Base-by-base conservation (phyloP, 2,888 invertebrate genomes). In the Siphlonurus alternatus region DNA sequence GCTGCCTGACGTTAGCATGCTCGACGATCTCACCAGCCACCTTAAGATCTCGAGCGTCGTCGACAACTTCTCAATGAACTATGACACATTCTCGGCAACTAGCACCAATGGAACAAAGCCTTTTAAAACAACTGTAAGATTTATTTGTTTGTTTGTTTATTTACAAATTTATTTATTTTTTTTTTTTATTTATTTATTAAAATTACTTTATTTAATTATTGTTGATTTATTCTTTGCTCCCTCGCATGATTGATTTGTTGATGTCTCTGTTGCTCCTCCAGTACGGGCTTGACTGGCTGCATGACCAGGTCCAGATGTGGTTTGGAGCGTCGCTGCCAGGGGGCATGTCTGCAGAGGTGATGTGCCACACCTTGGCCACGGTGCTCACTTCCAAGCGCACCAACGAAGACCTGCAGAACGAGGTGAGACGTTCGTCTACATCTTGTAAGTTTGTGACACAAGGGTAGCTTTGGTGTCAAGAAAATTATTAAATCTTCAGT, bases 321-420 rank as follows among this genome's bases (percentile, higher is more conserved):
- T 80, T 80, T 68, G 73, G 74, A 54, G 74, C 73, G 65, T 72
- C 75, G 15, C 76, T 76, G 19, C 69, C 71, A 5, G 65, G 70
- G 2, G 80, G 76, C 7, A 78, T 84, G 70, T 76, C 81, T 0
- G 80, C 79, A 66, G 78, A 80, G 0, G 82, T 86, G 68, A 81
- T 87, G 59, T 74, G 80, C 2, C 79, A 81, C 65, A 80, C 81
- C 1, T 77, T 87, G 23, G 76, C 83, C 23, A 78, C 78, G 0
- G 78, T 84, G 66, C 74, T 91, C 0, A 83, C 82, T 67, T 83
- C 84, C 0, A 76, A 80, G 18, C 78, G 81, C 67, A 79, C 78
- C 25, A 84, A 82, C 68, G 83, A 84, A 66, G 88, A 88, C 70
- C 76, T 91, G 66, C 87, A 91, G 73, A 87, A 87, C 72, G 89